Evolutionary conservation across 2,888 invertebrate species (phyloP), one percentile per base, ranked within the genome.

Genomic region (Leptinotarsa tumamoca): DNA sequence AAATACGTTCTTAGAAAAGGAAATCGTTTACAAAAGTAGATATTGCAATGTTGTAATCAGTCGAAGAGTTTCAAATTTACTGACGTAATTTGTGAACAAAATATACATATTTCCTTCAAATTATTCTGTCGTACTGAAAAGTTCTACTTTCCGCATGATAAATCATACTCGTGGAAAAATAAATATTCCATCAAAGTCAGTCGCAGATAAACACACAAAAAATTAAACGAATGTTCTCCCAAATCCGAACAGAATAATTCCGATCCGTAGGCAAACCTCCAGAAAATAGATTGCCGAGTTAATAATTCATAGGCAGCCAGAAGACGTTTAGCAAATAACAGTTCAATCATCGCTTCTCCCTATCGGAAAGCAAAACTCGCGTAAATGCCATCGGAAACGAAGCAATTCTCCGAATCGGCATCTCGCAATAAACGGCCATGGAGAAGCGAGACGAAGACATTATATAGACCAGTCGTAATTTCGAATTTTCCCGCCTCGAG

Each of bases 311-410:
- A 69, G 69, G 51, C 67, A 61, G 74, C 70, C 51, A 74, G 58
- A 67, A 77, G 78, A 66, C 75, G 73, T 72, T 78, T 67, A 72
- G 73, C 68, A 73, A 78, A 75, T 78, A 77, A 78, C 73, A 50
- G 73, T 75, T 78, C 75, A 73, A 78, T 78, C 78, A 75, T 75
- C 73, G 71, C 58, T 70, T 58, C 63, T 72, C 72, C 74, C 74
- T 71, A 66, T 74, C 70, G 72, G 67, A 52, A 74, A 70, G 76
- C 74, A 78, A 82, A 82, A 68, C 18, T 52, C 43, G 21, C 49
- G 80, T 75, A 80, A 80, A 80, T 80, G 69, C 77, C 70, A 79
- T 78, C 78, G 79, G 79, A 80, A 80, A 80, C 79, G 78, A 78
- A 78, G 80, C 78, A 79, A 79, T 80, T 80, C 27, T 80, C 78